Conservation (phyloP, 2,888 invertebrate genomes). For the Acleris emargana region DNA sequence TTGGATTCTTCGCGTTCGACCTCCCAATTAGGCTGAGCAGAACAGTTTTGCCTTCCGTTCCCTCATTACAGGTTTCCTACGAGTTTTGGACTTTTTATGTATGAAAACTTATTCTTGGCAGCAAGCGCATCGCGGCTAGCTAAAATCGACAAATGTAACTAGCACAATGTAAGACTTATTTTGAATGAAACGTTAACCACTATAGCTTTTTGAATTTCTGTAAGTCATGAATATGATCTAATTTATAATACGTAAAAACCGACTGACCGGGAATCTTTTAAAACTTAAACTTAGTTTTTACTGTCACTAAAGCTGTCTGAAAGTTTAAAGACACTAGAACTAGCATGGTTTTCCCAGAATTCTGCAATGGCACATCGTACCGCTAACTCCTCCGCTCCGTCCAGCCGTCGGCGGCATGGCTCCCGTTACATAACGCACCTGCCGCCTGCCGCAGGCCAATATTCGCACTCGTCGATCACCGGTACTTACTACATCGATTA, state of each 20-base stretch:
- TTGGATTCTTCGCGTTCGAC: conserved; percentile 55
- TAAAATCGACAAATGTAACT: not conserved
- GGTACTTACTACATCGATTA: conserved; percentile 81
- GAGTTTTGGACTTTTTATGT: conserved; percentile 23
- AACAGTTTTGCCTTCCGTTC: conserved; percentile 48
- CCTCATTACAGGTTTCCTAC: conserved; percentile 45
- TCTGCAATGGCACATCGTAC: conserved; percentile 21
- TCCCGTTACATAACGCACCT: conserved; percentile 78
- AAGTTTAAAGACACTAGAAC: not conserved
- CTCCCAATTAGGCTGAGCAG: conserved; percentile 63
- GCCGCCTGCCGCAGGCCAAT: conserved; percentile 65
- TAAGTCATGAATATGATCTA: too few species aligned
- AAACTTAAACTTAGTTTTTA: too few species aligned
- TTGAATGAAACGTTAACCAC: too few species aligned
- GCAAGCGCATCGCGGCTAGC: not conserved
- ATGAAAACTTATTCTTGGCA: conserved; percentile 6
- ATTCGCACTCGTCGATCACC: conserved; percentile 63
- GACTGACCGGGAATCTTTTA: too few species aligned
- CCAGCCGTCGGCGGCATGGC: conserved; percentile 28
- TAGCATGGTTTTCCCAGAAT: conserved; percentile 1
- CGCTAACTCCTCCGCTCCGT: conserved; percentile 29
- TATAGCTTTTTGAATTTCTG: too few species aligned
- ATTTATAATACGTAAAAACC: too few species aligned
- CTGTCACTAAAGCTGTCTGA: too few species aligned
- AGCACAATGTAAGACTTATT: too few species aligned